These are phyloP conservation scores for Caenorhabditis drosophilae DNA, from an alignment of 2,888 invertebrate species.

Conservation along the genomic window DNA sequence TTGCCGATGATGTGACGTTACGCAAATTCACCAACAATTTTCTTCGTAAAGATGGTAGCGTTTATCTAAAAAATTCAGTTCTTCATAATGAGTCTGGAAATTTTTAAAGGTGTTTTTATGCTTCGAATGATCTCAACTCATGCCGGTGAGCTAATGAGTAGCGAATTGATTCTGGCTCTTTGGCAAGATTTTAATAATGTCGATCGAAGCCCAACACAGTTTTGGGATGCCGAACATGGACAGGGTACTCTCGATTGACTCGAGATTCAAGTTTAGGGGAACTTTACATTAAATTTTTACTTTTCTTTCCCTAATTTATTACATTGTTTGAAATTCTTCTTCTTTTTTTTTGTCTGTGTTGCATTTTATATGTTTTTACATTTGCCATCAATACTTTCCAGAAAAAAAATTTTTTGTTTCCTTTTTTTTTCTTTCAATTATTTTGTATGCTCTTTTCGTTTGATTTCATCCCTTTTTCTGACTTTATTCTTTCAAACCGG, in stretches of 20 bases:
- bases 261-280: constrained; percentile 1
- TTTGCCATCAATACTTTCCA: no score
- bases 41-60: constrained; percentile 60
- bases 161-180: constrained; percentile 67
- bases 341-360: no score
- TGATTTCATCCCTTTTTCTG: no score
- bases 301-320: no score
- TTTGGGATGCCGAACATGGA: constrained; percentile 67
- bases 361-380: no score
- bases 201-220: constrained; percentile 66
- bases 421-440: no score
- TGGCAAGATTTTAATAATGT: constrained; percentile 70
- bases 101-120: constrained; percentile 67
- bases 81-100: background rate
- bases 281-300: background rate
- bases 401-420: no score
- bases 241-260: constrained; percentile 44
- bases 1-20: constrained; percentile 67
- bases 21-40: constrained; percentile 69
- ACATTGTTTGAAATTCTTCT: constrained; percentile 1
- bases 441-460: no score
- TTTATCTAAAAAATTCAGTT: background rate
- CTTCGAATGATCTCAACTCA: constrained; percentile 69
- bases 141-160: constrained; percentile 69
- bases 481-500: no score